Conservation (phyloP, 2,113 vertebrate species). For the Cardinalis cardinalis region DNA sequence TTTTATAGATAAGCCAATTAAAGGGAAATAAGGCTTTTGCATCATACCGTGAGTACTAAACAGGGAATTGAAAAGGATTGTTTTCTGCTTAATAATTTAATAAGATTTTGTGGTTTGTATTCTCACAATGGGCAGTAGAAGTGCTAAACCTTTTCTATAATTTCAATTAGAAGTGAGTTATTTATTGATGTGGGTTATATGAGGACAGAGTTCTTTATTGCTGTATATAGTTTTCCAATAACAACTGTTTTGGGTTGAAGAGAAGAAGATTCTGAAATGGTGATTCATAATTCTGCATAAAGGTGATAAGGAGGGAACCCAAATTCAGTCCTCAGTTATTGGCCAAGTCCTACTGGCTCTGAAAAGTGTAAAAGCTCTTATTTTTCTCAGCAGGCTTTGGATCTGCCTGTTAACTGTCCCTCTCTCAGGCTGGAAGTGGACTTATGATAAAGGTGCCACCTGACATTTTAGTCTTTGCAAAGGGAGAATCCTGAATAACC, state of each 20-base stretch:
- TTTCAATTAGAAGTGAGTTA: conserved; percentile 21
- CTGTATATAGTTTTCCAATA: neutral
- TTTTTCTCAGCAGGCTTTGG: neutral
- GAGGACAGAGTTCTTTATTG: neutral
- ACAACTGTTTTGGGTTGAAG: neutral
- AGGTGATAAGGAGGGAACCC: neutral
- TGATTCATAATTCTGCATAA: neutral
- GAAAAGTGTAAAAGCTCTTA: neutral
- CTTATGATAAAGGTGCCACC: neutral
- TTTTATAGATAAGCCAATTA: conserved; percentile 68
- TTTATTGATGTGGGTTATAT: neutral
- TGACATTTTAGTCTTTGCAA: neutral
- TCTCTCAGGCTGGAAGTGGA: neutral
- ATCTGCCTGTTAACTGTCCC: neutral
- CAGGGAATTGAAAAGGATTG: conserved; percentile 36
- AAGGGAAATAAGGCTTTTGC: conserved; percentile 45
- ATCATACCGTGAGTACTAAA: conserved; percentile 49
- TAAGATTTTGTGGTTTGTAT: conserved; percentile 22
- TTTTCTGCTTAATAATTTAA: conserved; percentile 58
- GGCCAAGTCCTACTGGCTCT: neutral
- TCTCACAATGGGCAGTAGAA: neutral
- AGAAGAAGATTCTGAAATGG: neutral
- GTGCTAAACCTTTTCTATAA: neutral
- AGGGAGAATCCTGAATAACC: neutral
- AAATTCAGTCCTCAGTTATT: neutral